Percentiles rank a stretch among this genome's conserved stretches.
These are phyloP conservation scores for Maniola jurtina DNA, from an alignment of 1,140 invertebrate species.

Conservation along the genomic window DNA sequence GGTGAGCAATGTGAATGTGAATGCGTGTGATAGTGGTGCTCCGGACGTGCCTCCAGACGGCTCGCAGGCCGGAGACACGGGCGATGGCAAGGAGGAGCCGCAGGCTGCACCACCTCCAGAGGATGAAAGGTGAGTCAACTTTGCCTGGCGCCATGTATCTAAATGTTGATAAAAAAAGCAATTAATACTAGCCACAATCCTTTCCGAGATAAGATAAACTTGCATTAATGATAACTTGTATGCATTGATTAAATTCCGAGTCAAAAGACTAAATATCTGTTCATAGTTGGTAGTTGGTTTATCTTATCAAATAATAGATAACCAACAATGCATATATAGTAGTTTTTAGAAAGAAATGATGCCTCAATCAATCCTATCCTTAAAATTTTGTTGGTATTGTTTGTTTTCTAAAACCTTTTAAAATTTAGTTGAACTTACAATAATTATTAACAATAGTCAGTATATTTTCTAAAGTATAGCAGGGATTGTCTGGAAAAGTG, in stretches of 20 bases:
- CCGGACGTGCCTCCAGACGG: conserved; percentile 60
- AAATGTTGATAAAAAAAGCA: conserved; percentile 19
- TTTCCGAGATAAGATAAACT: conserved; percentile 16
- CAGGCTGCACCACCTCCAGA: conserved; percentile 74
- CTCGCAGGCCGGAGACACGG: conserved; percentile 59
- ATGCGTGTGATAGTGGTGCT: conserved; percentile 69
- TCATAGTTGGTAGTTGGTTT: too few species aligned
- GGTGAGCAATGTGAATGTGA: conserved; percentile 74
- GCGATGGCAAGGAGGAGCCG: conserved; percentile 71
- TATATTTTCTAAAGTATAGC: too few species aligned
- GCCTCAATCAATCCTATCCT: too few species aligned
- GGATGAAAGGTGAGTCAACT: conserved; percentile 82
- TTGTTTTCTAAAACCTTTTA: too few species aligned
- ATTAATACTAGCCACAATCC: conserved; percentile 11
- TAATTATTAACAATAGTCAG: too few species aligned
- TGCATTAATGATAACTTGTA: conserved; percentile 14
- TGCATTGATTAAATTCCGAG: conserved; percentile 15
- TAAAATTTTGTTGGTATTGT: too few species aligned
- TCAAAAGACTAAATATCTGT: neutral
- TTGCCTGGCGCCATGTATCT: conserved; percentile 9
- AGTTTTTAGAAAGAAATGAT: too few species aligned
- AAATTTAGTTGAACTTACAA: too few species aligned
- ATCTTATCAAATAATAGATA: too few species aligned
- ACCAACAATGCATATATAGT: too few species aligned
- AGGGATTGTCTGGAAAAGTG: too few species aligned